A percentile compares a stretch with the other conserved stretches of the same genome.
phyloP scores from a whole-genome alignment of 2,797 vertebrate genomes.

The Anolis apletophallus region DNA sequence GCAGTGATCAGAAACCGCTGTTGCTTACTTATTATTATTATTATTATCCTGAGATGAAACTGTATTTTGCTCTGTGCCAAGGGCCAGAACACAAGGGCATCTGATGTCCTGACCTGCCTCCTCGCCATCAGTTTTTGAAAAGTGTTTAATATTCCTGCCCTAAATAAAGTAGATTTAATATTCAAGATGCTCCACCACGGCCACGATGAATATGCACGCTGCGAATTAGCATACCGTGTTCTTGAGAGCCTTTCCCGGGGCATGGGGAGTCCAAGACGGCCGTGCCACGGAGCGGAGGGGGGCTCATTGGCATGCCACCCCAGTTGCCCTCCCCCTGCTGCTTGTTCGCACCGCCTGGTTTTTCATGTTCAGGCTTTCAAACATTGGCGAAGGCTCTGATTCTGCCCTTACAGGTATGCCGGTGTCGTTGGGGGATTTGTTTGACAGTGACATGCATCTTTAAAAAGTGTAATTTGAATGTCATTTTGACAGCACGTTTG shows the following conservation, averaged over 20 bases:
- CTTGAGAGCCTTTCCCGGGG: background rate
- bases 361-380: background rate
- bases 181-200: conserved; percentile 22
- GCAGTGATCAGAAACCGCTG: too few species aligned
- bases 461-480: conserved; percentile 43
- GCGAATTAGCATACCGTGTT: conserved; percentile 1
- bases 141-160: conserved; percentile 17
- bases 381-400: background rate
- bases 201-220: conserved; percentile 21
- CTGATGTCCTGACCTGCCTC: background rate
- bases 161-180: conserved; percentile 32
- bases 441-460: conserved; percentile 5
- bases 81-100: background rate
- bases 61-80: background rate
- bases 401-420: background rate
- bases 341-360: conserved; percentile 5
- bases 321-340: background rate
- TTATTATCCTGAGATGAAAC: background rate
- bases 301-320: background rate
- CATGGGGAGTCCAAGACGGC: background rate
- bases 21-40: background rate
- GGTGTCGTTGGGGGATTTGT: conserved; percentile 27
- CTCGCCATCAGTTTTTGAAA: background rate
- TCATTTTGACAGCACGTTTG: conserved; percentile 23
- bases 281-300: background rate